A percentile compares a stretch with the other conserved stretches of the same genome.
phyloP scores from a whole-genome alignment of 2,113 vertebrate species.

The human region DNA sequence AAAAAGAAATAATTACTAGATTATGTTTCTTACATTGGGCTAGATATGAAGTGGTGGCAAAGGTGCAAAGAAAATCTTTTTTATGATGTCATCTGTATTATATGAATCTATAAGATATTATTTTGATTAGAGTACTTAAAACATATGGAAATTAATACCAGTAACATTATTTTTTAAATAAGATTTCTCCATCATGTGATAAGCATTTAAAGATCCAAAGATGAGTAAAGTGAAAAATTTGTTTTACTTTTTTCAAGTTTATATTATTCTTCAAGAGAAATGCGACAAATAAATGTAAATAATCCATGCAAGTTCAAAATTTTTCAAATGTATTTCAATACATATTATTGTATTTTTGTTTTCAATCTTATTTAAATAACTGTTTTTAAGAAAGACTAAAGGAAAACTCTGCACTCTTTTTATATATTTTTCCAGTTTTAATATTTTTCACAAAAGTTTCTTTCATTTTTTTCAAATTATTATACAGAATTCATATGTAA shows the following conservation, averaged over 20 bases:
- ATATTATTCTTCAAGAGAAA: background rate
- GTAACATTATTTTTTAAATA: conserved; percentile 28
- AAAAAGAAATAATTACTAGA: background rate
- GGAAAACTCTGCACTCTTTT: background rate
- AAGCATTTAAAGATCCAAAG: background rate
- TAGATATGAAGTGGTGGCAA: background rate
- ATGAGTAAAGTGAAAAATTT: background rate
- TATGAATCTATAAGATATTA: background rate
- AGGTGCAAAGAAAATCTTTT: background rate
- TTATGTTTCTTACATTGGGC: background rate
- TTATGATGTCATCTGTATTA: background rate
- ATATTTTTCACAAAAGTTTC: background rate
- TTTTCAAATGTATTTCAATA: background rate
- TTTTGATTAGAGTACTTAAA: conserved; percentile 21
- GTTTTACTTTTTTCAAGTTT: background rate
- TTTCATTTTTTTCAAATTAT: background rate
- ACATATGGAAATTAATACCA: background rate
- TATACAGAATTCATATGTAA: background rate
- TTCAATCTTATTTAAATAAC: background rate
- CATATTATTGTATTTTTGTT: background rate
- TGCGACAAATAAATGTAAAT: background rate
- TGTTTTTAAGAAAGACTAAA: background rate
- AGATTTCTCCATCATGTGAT: background rate
- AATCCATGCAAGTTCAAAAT: background rate
- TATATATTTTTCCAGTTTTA: background rate